Evolutionary conservation across 2,113 vertebrate genomes (phyloP).

Genomic region (Pipra filicauda): DNA sequence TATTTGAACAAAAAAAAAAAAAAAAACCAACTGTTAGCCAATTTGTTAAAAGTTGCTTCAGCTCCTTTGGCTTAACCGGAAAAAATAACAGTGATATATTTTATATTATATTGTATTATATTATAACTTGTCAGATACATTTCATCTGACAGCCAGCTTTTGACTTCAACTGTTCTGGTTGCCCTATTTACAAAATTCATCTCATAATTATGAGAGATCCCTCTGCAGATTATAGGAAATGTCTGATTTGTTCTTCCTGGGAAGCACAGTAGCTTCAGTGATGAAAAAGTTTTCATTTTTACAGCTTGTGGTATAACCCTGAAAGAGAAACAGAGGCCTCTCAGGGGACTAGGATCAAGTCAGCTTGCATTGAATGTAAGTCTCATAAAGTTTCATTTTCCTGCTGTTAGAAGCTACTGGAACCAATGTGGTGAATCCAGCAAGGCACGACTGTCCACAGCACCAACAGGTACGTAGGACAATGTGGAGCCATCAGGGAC

Average conservation of each 20-base stretch:
- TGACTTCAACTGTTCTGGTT: not conserved
- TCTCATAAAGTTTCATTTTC: not conserved
- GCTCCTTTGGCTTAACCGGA: not conserved
- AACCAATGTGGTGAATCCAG: not conserved
- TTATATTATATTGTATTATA: not conserved
- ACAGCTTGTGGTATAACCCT: not conserved
- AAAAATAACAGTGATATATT: not conserved
- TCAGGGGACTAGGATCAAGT: not conserved
- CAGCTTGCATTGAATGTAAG: not conserved
- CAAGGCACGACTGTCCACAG: not conserved
- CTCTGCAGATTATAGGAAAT: not conserved
- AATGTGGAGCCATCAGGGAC: accelerated
- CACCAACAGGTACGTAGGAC: accelerated
- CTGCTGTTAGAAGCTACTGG: not conserved
- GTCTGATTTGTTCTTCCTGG: not conserved
- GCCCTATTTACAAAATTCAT: not conserved
- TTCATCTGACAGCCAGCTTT: not conserved
- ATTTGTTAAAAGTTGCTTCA: not conserved
- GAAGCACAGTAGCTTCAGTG: not conserved
- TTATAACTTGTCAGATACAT: not conserved
- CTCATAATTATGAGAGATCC: not conserved
- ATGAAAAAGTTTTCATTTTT: not conserved
- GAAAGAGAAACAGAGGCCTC: not conserved
- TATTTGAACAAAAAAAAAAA: not conserved
- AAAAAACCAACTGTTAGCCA: not conserved